Evolutionary conservation across 2,888 invertebrate genomes (phyloP), one percentile per base, ranked within the genome.

Genomic region (Tanytarsus gracilentus): DNA sequence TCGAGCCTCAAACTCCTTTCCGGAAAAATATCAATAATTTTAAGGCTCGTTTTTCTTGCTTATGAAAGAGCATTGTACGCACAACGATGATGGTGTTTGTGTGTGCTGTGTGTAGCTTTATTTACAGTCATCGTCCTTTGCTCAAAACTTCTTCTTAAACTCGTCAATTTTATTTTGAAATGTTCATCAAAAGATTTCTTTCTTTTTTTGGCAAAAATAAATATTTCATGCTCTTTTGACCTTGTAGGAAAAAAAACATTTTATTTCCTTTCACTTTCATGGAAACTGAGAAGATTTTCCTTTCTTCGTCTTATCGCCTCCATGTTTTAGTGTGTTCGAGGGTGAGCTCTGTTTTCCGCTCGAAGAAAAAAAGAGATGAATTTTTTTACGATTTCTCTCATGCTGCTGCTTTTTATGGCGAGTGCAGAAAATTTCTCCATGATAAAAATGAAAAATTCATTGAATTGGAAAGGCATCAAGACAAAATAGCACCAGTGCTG

Each of bases 221-320:
- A 44, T 18, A 33, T 26, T 55, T 30, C 33, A 55, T 40, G 39
- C 55, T 40, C 55, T 26, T 55, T 55, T 55, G 55, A 55, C 55
- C 55, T 55, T 55, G 55, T 26, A 14, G n/a, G 40, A 55, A 55
- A 40, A 55, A 39, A n/a, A n/a, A n/a, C n/a, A n/a, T n/a, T n/a
- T n/a, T n/a, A 55, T 55, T 55, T 55, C 39, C 55, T 55, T 55
- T 55, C 55, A 55, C 40, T 55, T 55, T 55, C 39, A n/a, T n/a
- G n/a, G n/a, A n/a, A n/a, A n/a, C n/a, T n/a, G n/a, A n/a, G n/a
- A 33, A 33, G 14, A n/a, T 14, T 29, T 50, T 26, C 27, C 27
- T 51, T 51, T 27, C 29, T 51, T 23, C 49, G 9, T 23, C 44
- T 11, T 21, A 11, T 44, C 44, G n/a, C 11, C 44, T 44, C 11